Conservation (phyloP, 2,888 invertebrate species). For the Bursaphelenchus okinawaensis region DNA sequence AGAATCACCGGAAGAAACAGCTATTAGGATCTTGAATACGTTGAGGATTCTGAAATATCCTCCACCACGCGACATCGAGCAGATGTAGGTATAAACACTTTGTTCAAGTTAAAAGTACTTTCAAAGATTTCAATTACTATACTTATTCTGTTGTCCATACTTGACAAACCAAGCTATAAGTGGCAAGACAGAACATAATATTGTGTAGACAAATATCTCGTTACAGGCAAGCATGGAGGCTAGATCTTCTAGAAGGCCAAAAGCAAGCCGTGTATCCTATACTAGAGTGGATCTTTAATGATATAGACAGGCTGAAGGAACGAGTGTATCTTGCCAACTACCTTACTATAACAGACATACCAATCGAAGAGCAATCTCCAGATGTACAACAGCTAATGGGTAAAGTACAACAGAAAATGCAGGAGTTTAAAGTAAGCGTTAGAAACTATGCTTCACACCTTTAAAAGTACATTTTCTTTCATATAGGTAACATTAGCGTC, state of each 20-base stretch:
- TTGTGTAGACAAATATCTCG: background rate
- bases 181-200: slow-evolving; percentile 6
- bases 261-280: slow-evolving; percentile 72
- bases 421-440: slow-evolving; percentile 30
- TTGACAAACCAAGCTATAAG: too few species aligned
- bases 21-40: slow-evolving; percentile 64
- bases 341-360: slow-evolving; percentile 31
- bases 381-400: slow-evolving; percentile 23
- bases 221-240: slow-evolving; percentile 65
- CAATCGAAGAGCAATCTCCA: slow-evolving; percentile 28
- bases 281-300: slow-evolving; percentile 73
- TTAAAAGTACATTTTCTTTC: too few species aligned
- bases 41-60: slow-evolving; percentile 75
- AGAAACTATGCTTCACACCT: background rate
- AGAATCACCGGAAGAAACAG: slow-evolving; percentile 73
- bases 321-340: slow-evolving; percentile 67
- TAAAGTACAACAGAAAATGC: slow-evolving; percentile 31
- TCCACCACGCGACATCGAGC: slow-evolving; percentile 63
- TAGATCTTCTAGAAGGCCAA: slow-evolving; percentile 71
- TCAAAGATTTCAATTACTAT: too few species aligned
- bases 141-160: too few species aligned
- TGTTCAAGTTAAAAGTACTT: slow-evolving; percentile 11
- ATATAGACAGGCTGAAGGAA: slow-evolving; percentile 72
- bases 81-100: slow-evolving; percentile 41
- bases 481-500: background rate